Evolutionary conservation across 2,888 invertebrate species (phyloP).

Genomic region (Podotricha telesiphe): DNA sequence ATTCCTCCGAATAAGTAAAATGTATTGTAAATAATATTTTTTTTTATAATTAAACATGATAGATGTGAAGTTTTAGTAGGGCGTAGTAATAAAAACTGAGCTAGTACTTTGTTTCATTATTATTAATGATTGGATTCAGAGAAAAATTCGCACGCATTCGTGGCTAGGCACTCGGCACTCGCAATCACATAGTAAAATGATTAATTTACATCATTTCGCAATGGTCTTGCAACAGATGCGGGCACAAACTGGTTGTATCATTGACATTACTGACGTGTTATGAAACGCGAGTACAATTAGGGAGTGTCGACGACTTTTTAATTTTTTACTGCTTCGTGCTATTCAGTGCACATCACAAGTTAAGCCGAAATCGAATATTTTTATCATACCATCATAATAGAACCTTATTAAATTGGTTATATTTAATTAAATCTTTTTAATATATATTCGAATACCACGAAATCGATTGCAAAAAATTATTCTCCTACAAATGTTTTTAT

Average conservation of each 20-base stretch:
- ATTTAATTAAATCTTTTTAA: slow-evolving; percentile 1
- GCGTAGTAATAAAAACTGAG: not conserved
- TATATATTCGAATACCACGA: not conserved
- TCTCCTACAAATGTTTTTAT: slow-evolving; percentile 7
- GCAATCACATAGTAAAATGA: slow-evolving; percentile 46
- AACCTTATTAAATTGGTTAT: not conserved
- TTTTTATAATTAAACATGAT: no score
- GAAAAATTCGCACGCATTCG: slow-evolving; percentile 19
- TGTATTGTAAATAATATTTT: no score
- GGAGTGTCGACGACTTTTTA: slow-evolving; percentile 6
- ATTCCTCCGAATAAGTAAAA: no score
- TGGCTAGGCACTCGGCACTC: slow-evolving; percentile 1
- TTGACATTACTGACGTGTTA: slow-evolving; percentile 57
- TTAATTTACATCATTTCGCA: slow-evolving; percentile 57
- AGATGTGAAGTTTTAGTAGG: not conserved
- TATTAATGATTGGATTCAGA: slow-evolving; percentile 6
- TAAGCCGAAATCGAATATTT: not conserved
- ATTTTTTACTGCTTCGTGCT: not conserved
- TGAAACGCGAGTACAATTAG: slow-evolving; percentile 47
- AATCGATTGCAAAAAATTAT: slow-evolving; percentile 3
- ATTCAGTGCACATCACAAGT: not conserved
- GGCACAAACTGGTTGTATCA: slow-evolving; percentile 54
- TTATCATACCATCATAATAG: not conserved
- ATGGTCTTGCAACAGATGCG: slow-evolving; percentile 60
- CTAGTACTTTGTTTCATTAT: not conserved